Conservation (phyloP, 2,113 vertebrate species). For the Datnioides undecimradiatus region DNA sequence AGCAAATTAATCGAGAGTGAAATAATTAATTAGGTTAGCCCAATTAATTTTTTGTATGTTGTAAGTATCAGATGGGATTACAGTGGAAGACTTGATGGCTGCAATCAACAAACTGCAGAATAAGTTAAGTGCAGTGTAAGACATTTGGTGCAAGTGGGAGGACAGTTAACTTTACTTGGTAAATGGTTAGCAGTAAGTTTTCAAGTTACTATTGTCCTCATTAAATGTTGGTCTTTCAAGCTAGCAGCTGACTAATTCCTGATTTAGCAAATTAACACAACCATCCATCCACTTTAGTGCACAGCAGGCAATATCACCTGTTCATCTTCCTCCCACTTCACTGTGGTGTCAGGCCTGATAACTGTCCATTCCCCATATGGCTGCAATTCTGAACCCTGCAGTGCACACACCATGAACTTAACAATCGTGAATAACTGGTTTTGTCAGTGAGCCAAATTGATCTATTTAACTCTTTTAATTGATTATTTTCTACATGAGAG, state of each 20-base stretch:
- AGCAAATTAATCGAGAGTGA: background rate
- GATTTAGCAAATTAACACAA: constrained; percentile 25
- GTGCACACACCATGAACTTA: constrained; percentile 11
- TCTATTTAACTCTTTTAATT: constrained; percentile 6
- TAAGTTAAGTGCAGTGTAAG: background rate
- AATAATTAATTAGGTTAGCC: background rate
- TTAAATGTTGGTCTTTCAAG: constrained; percentile 23
- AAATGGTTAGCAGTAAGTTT: constrained; percentile 26
- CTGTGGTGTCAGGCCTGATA: constrained; percentile 16
- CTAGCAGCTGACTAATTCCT: constrained; percentile 20
- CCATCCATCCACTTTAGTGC: constrained; percentile 30
- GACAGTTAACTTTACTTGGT: constrained; percentile 16
- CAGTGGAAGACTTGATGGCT: background rate
- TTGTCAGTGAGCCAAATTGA: constrained; percentile 30
- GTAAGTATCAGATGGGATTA: background rate
- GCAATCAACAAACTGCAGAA: background rate
- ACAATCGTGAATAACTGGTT: constrained; percentile 20
- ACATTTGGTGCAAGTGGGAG: background rate
- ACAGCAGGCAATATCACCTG: constrained; percentile 26
- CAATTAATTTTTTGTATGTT: background rate
- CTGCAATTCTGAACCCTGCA: constrained; percentile 7
- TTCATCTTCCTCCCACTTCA: constrained; percentile 26
- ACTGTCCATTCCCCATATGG: constrained; percentile 24
- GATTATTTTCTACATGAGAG: background rate
- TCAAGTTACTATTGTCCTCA: constrained; percentile 31